These are phyloP conservation scores for Leptinotarsa undecemlineata DNA, from an alignment of 1,140 invertebrate species.

Conservation along the genomic window DNA sequence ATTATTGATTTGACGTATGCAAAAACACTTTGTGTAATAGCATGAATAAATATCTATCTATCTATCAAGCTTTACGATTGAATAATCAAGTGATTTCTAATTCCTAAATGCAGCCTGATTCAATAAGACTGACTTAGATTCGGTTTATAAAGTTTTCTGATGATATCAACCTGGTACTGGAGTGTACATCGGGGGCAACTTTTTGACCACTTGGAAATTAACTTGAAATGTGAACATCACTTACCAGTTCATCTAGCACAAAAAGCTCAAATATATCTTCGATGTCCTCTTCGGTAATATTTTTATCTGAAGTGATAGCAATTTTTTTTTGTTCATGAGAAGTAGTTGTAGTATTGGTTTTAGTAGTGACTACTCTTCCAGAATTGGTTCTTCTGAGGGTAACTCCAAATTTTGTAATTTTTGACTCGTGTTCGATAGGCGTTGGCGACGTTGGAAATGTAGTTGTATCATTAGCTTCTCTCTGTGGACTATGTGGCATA, in stretches of 20 bases:
- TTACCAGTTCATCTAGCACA: conserved; percentile 70
- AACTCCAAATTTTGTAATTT: not conserved
- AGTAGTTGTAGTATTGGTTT: conserved; percentile 2
- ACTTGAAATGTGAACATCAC: conserved; percentile 23
- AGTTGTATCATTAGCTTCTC: not conserved
- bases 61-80: too few relatives aligned
- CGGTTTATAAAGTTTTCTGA: too few relatives aligned
- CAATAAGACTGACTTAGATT: too few relatives aligned
- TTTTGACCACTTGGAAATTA: too few relatives aligned
- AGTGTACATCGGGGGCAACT: too few relatives aligned
- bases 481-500: not conserved
- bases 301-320: conserved; percentile 26
- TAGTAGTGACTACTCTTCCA: not conserved
- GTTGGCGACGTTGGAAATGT: not conserved
- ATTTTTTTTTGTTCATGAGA: conserved; percentile 28
- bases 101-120: too few relatives aligned
- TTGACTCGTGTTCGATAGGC: not conserved
- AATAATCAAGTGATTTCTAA: too few relatives aligned
- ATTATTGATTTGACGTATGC: too few relatives aligned
- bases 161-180: too few relatives aligned
- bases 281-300: conserved; percentile 59
- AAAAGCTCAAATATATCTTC: conserved; percentile 73
- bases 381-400: not conserved
- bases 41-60: too few relatives aligned
- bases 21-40: too few relatives aligned